Base-by-base conservation (phyloP, 2,888 invertebrate species). In the Noctua janthina region DNA sequence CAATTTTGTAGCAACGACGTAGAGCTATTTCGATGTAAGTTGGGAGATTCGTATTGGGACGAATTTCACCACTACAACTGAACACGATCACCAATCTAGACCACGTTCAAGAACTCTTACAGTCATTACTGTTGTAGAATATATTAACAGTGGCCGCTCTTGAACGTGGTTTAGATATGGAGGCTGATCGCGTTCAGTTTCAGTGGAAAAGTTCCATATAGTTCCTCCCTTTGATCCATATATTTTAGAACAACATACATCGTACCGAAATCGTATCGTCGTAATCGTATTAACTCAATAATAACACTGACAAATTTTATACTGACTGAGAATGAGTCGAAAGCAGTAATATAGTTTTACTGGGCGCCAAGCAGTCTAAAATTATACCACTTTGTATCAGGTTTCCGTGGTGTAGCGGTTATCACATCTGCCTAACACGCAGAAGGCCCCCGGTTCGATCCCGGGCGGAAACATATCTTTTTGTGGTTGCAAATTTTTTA, bases 371-470 rank as follows among this genome's bases (percentile, higher is more conserved):
- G 0, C 2, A 49, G 2, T 68, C 13, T 8, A 43, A 23, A 78
- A 78, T 78, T 78, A 11, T 0, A 11, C 0, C 4, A 0, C 0
- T 0, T 0, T 0, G 0, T 0, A 0, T 0, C 8, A 74, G 39
- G 89, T 89, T 89, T 90, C 89, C 90, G 98, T 98, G 98, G 98
- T 98, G 98, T 98, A 98, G 98, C 98, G 98, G 98, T 98, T 98
- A 98, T 98, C 98, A 98, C 98, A 98, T 98, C 98, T 98, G 98
- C 98, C 98, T 98, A 98, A 98, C 98, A 98, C 98, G 98, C 98
- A 98, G 98, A 98, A 98, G 98, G 98, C 98, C 98, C 98, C 98
- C 98, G 98, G 98, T 98, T 98, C 98, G 98, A 98, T 98, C 98
- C 98, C 98, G 98, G 98, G 98, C 98, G 98, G 97, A 98, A 98